phyloP scores from a whole-genome alignment of 2,113 vertebrate genomes.

The Myotis davidii region DNA sequence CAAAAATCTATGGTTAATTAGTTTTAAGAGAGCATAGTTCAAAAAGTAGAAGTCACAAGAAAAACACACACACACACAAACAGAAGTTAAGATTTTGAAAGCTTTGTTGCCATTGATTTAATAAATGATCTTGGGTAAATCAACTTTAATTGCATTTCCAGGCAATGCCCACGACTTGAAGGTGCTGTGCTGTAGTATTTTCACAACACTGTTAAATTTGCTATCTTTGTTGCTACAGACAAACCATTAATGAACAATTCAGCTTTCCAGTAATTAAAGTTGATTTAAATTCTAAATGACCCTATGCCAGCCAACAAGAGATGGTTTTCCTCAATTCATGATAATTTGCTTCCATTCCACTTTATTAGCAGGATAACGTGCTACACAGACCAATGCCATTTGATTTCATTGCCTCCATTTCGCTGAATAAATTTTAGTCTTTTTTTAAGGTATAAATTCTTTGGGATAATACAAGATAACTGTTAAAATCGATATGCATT shows the following conservation, averaged over 20 bases:
- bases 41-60: background rate
- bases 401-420: background rate
- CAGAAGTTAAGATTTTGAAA: background rate
- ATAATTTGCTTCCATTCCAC: background rate
- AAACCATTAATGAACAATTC: constrained; percentile 35
- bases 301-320: background rate
- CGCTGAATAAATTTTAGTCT: background rate
- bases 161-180: background rate
- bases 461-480: constrained; percentile 14
- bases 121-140: background rate
- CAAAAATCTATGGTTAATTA: background rate
- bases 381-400: background rate
- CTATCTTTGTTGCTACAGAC: background rate
- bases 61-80: background rate
- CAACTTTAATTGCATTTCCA: background rate
- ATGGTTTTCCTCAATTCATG: background rate
- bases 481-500: background rate
- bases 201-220: background rate
- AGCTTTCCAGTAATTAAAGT: background rate
- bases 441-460: constrained; percentile 38
- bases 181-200: background rate
- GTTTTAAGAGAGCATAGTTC: background rate
- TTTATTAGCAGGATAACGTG: background rate
- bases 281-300: constrained; percentile 55
- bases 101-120: background rate